Evolutionary conservation across 2,888 invertebrate species (phyloP).

Genomic region (Dermolepida albohirtum): DNA sequence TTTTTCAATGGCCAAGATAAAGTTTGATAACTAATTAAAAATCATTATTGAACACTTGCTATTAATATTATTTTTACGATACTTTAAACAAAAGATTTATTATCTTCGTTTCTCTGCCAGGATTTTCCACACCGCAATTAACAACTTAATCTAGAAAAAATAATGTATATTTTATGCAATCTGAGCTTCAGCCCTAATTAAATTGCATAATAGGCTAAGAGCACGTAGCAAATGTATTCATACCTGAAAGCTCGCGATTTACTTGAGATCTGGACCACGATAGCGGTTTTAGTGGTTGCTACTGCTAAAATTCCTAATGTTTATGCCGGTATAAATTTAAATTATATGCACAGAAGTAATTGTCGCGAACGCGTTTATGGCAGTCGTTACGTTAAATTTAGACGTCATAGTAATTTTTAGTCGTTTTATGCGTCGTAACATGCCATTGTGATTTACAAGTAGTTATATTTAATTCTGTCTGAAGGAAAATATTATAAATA

Average conservation of each 20-base stretch:
- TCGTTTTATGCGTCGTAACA: background rate
- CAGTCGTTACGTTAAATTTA: conserved; percentile 10
- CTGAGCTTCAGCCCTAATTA: no score
- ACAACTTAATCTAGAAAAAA: no score
- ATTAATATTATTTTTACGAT: no score
- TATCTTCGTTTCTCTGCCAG: background rate
- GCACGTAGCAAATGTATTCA: no score
- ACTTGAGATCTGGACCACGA: conserved; percentile 34
- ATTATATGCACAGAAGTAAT: conserved; percentile 1
- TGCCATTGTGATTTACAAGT: conserved; percentile 10
- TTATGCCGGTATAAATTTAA: conserved; percentile 5
- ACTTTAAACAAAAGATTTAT: no score
- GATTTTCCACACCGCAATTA: background rate
- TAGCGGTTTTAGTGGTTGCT: conserved; percentile 17
- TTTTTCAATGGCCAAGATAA: no score
- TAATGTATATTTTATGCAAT: no score
- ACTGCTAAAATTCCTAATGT: conserved; percentile 3
- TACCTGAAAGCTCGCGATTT: conserved; percentile 19
- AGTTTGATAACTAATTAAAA: no score
- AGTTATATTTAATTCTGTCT: conserved; percentile 4
- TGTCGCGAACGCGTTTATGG: conserved; percentile 7
- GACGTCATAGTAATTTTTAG: conserved; percentile 2
- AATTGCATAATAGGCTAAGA: no score
- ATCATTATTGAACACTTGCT: no score
- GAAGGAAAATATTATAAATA: background rate